These are phyloP conservation scores for Ceratina japonica DNA, from an alignment of 1,140 invertebrate genomes.

Conservation along the genomic window DNA sequence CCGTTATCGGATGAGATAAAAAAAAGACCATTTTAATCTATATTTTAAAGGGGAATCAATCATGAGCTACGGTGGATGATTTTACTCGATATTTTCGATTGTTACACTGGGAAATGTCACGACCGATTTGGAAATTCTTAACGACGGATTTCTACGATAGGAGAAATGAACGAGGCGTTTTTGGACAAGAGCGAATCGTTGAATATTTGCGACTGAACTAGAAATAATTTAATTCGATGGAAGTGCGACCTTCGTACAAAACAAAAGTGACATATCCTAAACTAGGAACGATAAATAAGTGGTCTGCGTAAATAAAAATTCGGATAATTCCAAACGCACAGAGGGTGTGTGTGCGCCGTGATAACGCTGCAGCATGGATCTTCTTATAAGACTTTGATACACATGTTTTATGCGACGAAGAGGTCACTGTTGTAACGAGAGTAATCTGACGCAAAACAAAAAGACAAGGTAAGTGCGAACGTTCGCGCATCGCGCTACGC, in stretches of 20 bases:
- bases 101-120: constrained; percentile 13
- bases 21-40: constrained; percentile 34
- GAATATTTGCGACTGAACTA: constrained; percentile 23
- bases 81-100: constrained; percentile 24
- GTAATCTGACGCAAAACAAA: not conserved
- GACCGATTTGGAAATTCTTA: not conserved
- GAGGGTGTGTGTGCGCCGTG: constrained; percentile 21
- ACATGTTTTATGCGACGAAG: constrained; percentile 26
- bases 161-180: constrained; percentile 37
- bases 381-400: constrained; percentile 43
- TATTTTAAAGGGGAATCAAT: constrained; percentile 32
- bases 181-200: constrained; percentile 23
- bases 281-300: constrained; percentile 29
- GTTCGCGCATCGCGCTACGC: no score
- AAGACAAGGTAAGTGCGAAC: constrained; percentile 6
- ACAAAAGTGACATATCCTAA: constrained; percentile 55
- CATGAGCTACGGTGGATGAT: constrained; percentile 9
- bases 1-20: not conserved
- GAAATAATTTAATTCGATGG: constrained; percentile 12
- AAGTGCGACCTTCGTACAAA: constrained; percentile 51
- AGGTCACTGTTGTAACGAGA: constrained; percentile 4
- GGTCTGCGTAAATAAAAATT: constrained; percentile 19
- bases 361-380: constrained; percentile 16
- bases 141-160: constrained; percentile 8
- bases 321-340: constrained; percentile 55